phyloP scores from a whole-genome alignment of 2,113 vertebrate species.

The Zosterops lateralis region DNA sequence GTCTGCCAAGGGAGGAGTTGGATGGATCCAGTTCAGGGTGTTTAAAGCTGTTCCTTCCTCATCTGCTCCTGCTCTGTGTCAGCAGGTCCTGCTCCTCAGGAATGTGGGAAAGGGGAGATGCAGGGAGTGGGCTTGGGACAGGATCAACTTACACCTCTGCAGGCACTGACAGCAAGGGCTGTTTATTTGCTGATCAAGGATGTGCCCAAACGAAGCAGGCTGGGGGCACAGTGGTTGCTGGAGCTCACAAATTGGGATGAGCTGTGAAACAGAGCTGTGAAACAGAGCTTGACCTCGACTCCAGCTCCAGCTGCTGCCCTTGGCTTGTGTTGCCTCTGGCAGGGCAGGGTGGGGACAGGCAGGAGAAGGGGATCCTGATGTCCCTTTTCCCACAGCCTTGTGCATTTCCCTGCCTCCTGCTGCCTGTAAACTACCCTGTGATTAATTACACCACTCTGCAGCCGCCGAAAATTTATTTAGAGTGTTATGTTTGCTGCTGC shows the following conservation, averaged over 20 bases:
- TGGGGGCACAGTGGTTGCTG: fast-evolving
- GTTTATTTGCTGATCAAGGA: neutral
- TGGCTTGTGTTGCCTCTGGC: fast-evolving
- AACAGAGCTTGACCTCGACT: neutral
- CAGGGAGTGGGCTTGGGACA: neutral
- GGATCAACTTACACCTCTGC: neutral
- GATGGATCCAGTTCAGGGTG: neutral
- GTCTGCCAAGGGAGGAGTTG: neutral
- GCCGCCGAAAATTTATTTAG: neutral
- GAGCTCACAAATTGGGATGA: neutral
- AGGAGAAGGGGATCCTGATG: neutral
- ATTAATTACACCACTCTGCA: neutral
- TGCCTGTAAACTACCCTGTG: neutral
- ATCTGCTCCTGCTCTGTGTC: neutral
- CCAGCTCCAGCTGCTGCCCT: neutral
- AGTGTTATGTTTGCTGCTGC: neutral
- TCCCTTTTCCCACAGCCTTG: neutral
- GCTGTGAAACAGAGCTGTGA: neutral
- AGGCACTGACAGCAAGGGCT: neutral
- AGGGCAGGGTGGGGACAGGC: neutral
- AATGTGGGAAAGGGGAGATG: neutral
- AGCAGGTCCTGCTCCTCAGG: neutral
- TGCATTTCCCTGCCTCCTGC: neutral
- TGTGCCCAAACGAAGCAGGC: fast-evolving
- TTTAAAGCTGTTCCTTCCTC: neutral